Base-by-base conservation (phyloP, 53 echinoderm and acorn worm species). In the Astropecten irregularis region DNA sequence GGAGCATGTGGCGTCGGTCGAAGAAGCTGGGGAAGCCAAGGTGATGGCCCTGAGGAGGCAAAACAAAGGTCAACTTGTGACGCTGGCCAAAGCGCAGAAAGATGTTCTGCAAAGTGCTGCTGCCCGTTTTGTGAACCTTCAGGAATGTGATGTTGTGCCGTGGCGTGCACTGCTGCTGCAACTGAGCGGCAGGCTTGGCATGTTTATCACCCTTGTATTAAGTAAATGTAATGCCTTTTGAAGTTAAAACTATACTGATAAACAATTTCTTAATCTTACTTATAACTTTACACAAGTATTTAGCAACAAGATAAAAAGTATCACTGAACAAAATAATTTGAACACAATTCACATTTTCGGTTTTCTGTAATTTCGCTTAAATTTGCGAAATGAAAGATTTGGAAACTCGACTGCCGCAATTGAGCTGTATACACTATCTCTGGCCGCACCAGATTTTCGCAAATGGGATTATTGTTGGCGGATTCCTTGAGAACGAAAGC, bases 61-160 rank as follows among this genome's bases (percentile, higher is more conserved):
- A 81, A 11, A 94, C 97, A 77, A 97, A 97, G 20, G 47, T 84
- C 56, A 97, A 82, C 14, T 92, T 84, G 79, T 97, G 82, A 19
- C 85, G 68, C 46, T 94, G 90, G 1, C 97, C 97, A 18, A 84
- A 97, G 19, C 97, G 93, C 10, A 97, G 86, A 37, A 97, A 90
- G 38, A 97, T 97, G 49, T 97, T 97, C 79, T 97, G 97, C 16
- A 97, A 73, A 2, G 97, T 97, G 66, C 93, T 93, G 65, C 97
- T 97, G 9, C 97, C 97, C 2, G 97, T 92, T 44, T 97, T 97
- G 85, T 97, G 97, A 14, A 86, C 93, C 59, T 97, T 97, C 36
- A 94, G 69, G 49, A 97, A 92, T 7, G 92, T 94, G 65, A 97
- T 85, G 65, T 96, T 94, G 16, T 85, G 69, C 27, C 55, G 83